phyloP scores from a whole-genome alignment of 2,888 invertebrate species.

The Deroplatys truncata region DNA sequence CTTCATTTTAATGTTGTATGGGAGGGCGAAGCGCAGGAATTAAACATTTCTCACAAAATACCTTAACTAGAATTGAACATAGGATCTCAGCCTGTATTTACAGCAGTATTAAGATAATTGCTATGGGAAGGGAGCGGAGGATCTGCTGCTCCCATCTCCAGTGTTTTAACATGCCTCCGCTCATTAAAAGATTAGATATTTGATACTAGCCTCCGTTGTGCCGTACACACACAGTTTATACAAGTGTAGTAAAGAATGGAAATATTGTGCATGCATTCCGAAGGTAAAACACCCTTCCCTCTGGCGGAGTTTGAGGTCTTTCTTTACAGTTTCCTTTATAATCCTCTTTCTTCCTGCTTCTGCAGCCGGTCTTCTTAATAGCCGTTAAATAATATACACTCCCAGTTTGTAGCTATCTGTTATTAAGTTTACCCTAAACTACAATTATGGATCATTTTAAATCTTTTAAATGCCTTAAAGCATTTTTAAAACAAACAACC shows the following conservation, averaged over 20 bases:
- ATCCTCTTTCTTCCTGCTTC: background rate
- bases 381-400: background rate
- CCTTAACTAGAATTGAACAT: constrained; percentile 16
- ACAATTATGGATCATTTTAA: no score
- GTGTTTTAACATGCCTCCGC: constrained; percentile 16
- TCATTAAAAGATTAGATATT: constrained; percentile 29
- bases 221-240: background rate
- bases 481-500: no score
- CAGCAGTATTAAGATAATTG: constrained; percentile 23
- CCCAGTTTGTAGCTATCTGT: no score
- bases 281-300: background rate
- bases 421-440: no score
- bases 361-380: background rate
- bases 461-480: no score
- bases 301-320: background rate
- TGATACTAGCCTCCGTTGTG: constrained; percentile 19
- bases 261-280: background rate
- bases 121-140: background rate
- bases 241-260: background rate
- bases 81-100: constrained; percentile 11
- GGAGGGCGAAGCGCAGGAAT: background rate
- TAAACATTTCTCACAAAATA: constrained; percentile 9
- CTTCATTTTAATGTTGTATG: constrained; percentile 10
- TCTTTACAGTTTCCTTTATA: background rate
- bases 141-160: background rate